Base-by-base conservation (phyloP, 53 echinoderm and acorn worm species). In the Glandiceps talaboti region DNA sequence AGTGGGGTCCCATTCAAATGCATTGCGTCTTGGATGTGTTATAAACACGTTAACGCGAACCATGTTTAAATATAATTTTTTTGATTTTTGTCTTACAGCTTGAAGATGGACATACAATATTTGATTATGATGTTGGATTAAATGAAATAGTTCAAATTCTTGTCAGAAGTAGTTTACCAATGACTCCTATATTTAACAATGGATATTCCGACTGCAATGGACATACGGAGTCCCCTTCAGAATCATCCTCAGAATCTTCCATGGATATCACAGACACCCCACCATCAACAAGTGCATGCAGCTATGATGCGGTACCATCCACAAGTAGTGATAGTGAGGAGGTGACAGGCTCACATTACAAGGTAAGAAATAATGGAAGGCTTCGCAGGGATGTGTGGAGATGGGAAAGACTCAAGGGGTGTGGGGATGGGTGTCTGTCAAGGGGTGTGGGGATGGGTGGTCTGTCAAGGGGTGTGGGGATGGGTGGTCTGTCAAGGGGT, bases 131-230 rank as follows among this genome's bases (percentile, higher is more conserved):
- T 79, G 93, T 96, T 28, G 87, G 84, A 27, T 85, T 89, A 73
- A 96, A 96, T 81, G 90, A 89, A 64, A 93, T 90, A 81, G 91
- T 96, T 28, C 97, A 96, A 80, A 83, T 93, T 27, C 89, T 96
- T 92, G 82, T 91, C 25, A 80, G 90, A 33, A 77, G 78, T 1
- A 74, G 30, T 10, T 77, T 76, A 0, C 29, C 33, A n/a, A 27
- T 73, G 1, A 1, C 31, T 45, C 6, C 6, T 45, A 45, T 45
- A 12, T 12, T 20, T 12, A 12, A 12, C 6, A 45, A 45, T 45
- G 64, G 64, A 45, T 6, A 45, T 12, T 6, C 64, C 6, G 20
- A 45, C 20, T 45, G 64, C 20, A 45, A 45, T 45, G 64, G 64
- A 45, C 64, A 45, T 45, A 20, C 20, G 20, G 6, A 20, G 6